Percentiles rank a stretch among this genome's conserved stretches.
Evolutionary conservation across 1,140 invertebrate species (phyloP).

Genomic region (Pristionchus pacificus): DNA sequence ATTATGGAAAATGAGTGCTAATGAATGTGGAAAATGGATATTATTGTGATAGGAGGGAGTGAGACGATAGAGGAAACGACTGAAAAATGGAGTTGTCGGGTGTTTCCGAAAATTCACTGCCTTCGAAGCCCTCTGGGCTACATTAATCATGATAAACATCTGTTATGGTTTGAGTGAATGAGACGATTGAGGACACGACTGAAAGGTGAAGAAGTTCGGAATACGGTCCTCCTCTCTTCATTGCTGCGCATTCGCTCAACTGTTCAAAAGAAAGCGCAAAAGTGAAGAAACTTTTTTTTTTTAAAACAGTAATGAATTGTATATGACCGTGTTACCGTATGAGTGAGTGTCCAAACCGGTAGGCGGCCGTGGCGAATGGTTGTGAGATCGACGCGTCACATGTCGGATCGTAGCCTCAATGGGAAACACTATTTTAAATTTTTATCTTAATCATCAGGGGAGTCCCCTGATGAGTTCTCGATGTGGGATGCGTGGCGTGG

Average conservation of each 20-base stretch:
- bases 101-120: background rate
- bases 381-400: constrained; percentile 54
- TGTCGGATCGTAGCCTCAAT: constrained; percentile 43
- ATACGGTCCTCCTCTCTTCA: too few species aligned
- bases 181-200: constrained; percentile 49
- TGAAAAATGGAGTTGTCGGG: constrained; percentile 66
- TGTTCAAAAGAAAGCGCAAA: too few species aligned
- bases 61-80: constrained; percentile 49
- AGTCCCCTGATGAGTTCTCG: too few species aligned
- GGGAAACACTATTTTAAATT: background rate
- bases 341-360: constrained; percentile 65
- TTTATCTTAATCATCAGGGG: background rate
- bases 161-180: constrained; percentile 42
- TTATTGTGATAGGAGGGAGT: constrained; percentile 44
- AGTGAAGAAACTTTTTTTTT: too few species aligned
- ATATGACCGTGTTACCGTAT: constrained; percentile 24
- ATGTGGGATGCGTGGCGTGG: too few species aligned
- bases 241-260: too few species aligned
- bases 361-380: constrained; percentile 60
- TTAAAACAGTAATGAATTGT: too few species aligned
- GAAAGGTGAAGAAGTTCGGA: too few species aligned
- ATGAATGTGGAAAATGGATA: too few species aligned
- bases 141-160: too few species aligned
- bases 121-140: too few species aligned
- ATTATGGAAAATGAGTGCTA: too few species aligned